Evolutionary conservation across 1,140 invertebrate genomes (phyloP), one percentile per base, ranked within the genome.

Genomic region (Zaprionus davidi): DNA sequence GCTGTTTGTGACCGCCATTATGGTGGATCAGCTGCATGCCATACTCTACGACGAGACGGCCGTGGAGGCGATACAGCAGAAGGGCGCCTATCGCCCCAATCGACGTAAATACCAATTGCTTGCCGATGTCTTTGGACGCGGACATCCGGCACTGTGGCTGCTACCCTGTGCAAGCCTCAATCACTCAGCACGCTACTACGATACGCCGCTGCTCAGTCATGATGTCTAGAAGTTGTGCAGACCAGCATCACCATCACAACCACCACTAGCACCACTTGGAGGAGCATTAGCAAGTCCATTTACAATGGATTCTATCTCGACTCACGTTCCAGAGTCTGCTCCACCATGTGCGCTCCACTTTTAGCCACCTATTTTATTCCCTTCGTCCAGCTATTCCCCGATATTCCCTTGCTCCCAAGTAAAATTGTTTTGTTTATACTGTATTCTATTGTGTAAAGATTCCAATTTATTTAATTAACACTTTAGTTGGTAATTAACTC

Each of bases 1-100:
- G 22, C 94, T 98, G 81, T 98, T 98, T 93, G 97, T 98, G 2
- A 93, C 97, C 56, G 97, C 97, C 51, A 98, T 98, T 76, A 95
- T 98, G 78, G 96, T 97, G 90, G 97, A 98, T 94, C 98, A 98
- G 93, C 95, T 98, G 76, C 95, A 96, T 92, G 96, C 97, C 15
- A 97, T 98, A 75, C 94, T 97, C 51, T 95, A 94, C 66, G 97
- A 98, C 83, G 92, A 93, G 67, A 93, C 91, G 36, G 95, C 96
- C 5, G 95, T 98, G 13, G 97, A 98, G 93, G 95, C 96, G 82
- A 92, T 95, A 72, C 96, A 97, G 93, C 94, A 95, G 70, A 95
- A 95, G 90, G 95, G 96, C 49, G 93, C 95, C 31, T 95, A 94
- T 83, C 93, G 96, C 70, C 95, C 95, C 1, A 94, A 95, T 76